Conservation (phyloP, 2,888 invertebrate genomes). For the Phyto melanocephala region DNA sequence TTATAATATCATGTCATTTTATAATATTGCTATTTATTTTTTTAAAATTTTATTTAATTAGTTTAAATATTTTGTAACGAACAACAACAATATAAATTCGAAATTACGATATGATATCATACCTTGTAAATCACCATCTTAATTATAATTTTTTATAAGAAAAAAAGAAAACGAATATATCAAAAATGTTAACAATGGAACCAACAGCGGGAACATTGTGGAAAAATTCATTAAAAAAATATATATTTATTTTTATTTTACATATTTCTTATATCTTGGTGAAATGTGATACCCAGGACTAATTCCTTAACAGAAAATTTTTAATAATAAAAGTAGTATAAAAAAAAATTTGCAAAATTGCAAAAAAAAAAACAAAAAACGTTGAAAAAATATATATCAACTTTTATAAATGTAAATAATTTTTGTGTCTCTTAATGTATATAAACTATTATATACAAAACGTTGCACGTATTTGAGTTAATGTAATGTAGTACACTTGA, state of each 20-base stretch:
- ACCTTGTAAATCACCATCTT: too few relatives aligned
- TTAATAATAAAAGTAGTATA: not conserved
- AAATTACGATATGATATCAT: too few relatives aligned
- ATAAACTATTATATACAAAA: not conserved
- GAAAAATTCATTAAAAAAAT: not conserved
- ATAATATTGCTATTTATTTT: too few relatives aligned
- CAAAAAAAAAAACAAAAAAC: conserved; percentile 14
- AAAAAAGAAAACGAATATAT: conserved; percentile 18
- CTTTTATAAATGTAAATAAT: conserved; percentile 37
- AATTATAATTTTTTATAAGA: too few relatives aligned
- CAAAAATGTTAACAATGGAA: conserved; percentile 1
- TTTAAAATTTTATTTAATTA: too few relatives aligned
- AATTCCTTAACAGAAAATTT: conserved; percentile 25
- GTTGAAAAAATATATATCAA: not conserved
- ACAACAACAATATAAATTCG: not conserved
- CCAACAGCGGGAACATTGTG: conserved; percentile 25
- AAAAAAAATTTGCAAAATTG: not conserved
- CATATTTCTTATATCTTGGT: conserved; percentile 35
- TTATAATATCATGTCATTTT: too few relatives aligned
- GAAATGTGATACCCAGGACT: conserved; percentile 54
- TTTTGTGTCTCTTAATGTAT: conserved; percentile 32
- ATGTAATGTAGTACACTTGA: conserved; percentile 6
- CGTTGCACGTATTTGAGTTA: not conserved
- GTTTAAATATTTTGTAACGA: not conserved
- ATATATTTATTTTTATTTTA: not conserved